Conservation (phyloP, 1,140 invertebrate species). For the Nasonia giraulti region DNA sequence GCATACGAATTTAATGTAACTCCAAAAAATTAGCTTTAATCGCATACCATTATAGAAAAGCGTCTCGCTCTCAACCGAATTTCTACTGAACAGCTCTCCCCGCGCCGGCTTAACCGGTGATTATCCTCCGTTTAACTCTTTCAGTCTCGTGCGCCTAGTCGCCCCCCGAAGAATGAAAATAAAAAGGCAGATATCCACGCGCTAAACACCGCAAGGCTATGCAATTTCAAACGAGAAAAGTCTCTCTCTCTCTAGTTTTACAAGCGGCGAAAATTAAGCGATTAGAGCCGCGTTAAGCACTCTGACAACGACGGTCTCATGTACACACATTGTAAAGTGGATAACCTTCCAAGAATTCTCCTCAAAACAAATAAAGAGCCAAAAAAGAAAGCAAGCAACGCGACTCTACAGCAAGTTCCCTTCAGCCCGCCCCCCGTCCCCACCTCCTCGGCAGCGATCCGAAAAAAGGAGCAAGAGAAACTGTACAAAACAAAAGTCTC, state of each 20-base stretch:
- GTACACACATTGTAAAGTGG: constrained; percentile 33
- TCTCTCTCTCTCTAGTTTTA: constrained; percentile 5
- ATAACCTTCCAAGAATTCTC: constrained; percentile 29
- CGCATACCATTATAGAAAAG: too few relatives aligned
- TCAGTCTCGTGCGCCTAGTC: background rate
- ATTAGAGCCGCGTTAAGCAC: constrained; percentile 13
- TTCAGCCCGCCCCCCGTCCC: background rate
- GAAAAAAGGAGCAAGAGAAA: background rate
- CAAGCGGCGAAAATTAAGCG: constrained; percentile 1
- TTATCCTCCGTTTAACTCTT: background rate
- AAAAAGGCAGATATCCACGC: background rate
- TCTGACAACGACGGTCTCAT: background rate
- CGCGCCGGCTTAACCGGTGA: too few relatives aligned
- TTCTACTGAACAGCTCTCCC: too few relatives aligned
- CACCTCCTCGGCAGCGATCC: background rate
- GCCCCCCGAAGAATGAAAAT: background rate
- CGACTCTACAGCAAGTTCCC: constrained; percentile 12
- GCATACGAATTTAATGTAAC: too few relatives aligned
- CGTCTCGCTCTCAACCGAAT: too few relatives aligned
- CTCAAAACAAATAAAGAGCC: constrained; percentile 24
- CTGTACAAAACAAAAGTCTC: constrained; percentile 41
- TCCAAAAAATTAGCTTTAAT: too few relatives aligned
- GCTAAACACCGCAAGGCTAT: constrained; percentile 11
- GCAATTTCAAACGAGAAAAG: constrained; percentile 20
- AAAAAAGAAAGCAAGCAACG: constrained; percentile 8